Conservation (phyloP, 30 jellyfish, hydroid and myxozoan species). For the Hydractinia echinata region DNA sequence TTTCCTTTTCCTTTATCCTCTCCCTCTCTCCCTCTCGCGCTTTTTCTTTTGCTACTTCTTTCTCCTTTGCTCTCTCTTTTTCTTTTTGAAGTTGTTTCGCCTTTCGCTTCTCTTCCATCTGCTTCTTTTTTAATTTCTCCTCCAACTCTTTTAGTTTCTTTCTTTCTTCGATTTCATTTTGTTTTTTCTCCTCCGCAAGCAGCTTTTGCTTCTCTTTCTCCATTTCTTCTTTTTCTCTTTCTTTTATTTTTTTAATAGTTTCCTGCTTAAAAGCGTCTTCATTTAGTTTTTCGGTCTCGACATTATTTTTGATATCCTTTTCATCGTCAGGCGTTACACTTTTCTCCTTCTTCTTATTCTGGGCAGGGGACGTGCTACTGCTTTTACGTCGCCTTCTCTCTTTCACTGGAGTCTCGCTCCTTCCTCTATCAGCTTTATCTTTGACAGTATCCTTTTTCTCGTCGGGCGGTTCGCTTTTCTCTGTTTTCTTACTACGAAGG, state of each 20-base stretch:
- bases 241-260: constrained; percentile 20
- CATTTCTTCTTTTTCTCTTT: constrained; percentile 47
- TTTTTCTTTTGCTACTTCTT: constrained; percentile 18
- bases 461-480: constrained; percentile 10
- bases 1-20: constrained; percentile 15
- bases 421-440: not conserved
- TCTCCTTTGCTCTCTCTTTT: constrained; percentile 26
- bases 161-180: constrained; percentile 42
- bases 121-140: constrained; percentile 21
- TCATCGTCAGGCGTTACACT: not conserved
- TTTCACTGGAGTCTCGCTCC: not conserved
- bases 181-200: constrained; percentile 50
- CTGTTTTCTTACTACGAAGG: not conserved
- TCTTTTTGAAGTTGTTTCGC: constrained; percentile 27
- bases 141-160: constrained; percentile 6
- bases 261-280: not conserved
- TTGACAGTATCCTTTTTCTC: not conserved
- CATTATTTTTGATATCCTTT: not conserved
- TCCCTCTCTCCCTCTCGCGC: constrained; percentile 17
- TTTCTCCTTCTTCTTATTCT: no score
- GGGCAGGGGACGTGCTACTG: no score
- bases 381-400: not conserved
- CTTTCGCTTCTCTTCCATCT: constrained; percentile 20
- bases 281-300: not conserved
- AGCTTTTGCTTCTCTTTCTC: constrained; percentile 27